Conservation (phyloP, 2,113 vertebrate species). For the Bothrops jararaca region DNA sequence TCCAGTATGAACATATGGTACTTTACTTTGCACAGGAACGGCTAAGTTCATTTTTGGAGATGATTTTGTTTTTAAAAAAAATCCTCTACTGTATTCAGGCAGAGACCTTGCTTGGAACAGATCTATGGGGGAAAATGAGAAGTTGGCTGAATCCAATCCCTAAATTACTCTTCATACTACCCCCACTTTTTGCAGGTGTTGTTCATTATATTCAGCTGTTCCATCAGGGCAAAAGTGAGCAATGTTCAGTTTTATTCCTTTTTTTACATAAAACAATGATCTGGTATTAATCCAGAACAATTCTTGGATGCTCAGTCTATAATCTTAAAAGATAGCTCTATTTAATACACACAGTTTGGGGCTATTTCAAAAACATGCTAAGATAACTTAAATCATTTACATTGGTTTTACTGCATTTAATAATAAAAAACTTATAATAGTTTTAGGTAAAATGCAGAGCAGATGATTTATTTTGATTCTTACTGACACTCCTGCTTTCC, state of each 20-base stretch:
- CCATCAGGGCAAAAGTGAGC: not conserved
- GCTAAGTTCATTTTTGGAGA: not conserved
- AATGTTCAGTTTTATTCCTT: slow-evolving; percentile 27
- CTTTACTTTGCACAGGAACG: not conserved
- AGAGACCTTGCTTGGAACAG: not conserved
- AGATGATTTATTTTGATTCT: slow-evolving; percentile 39
- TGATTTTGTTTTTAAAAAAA: not conserved
- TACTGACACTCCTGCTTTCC: slow-evolving; percentile 14
- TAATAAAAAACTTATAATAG: slow-evolving; percentile 41
- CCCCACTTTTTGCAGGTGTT: not conserved
- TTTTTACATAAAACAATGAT: slow-evolving; percentile 41
- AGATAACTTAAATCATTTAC: slow-evolving; percentile 36
- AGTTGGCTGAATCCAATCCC: not conserved
- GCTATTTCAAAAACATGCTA: slow-evolving; percentile 61
- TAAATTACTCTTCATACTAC: not conserved
- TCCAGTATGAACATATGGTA: not conserved
- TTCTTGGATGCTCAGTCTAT: slow-evolving; percentile 40
- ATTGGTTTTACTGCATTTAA: slow-evolving; percentile 50
- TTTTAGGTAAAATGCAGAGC: slow-evolving; percentile 47
- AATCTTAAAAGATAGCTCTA: slow-evolving; percentile 55
- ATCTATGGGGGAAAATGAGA: not conserved
- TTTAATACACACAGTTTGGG: slow-evolving; percentile 53
- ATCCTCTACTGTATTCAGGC: not conserved
- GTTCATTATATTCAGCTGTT: not conserved
- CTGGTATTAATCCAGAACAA: slow-evolving; percentile 45